Percentiles rank a stretch among this genome's conserved stretches.
Conservation (phyloP, 2,888 invertebrate genomes). For the Meiosimyza platycephala region DNA sequence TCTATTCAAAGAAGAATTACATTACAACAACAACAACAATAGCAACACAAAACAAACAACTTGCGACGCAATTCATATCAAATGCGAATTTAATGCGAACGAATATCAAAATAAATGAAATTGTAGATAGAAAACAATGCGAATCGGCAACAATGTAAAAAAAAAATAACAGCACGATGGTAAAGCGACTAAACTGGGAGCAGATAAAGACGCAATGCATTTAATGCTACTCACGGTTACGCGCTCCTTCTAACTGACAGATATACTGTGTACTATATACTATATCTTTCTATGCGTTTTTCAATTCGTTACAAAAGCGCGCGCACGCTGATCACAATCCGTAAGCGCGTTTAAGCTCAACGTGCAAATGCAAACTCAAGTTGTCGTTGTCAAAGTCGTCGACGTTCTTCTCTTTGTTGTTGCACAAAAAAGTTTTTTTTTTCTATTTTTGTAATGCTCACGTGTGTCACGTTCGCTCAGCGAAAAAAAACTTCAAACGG, state of each 20-base stretch:
- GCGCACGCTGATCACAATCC: slow-evolving; percentile 7
- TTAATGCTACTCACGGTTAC: too few species aligned
- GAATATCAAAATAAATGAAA: slow-evolving; percentile 18
- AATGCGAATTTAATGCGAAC: slow-evolving; percentile 35
- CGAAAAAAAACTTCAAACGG: too few species aligned
- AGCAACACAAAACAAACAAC: neutral
- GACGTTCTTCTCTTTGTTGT: neutral
- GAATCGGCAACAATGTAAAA: neutral
- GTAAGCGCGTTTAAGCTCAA: slow-evolving; percentile 10
- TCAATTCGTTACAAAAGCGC: neutral
- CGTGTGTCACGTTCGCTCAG: slow-evolving; percentile 30
- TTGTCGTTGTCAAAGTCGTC: neutral
- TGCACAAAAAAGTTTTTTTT: neutral
- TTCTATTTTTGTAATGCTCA: slow-evolving; percentile 5
- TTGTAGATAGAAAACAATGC: neutral
- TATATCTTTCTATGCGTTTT: too few species aligned
- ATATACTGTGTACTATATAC: too few species aligned
- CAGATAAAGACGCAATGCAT: too few species aligned
- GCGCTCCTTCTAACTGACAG: too few species aligned
- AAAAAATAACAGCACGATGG: neutral
- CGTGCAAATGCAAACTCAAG: slow-evolving; percentile 13
- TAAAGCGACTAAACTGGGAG: too few species aligned
- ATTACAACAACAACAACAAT: slow-evolving; percentile 27
- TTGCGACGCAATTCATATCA: slow-evolving; percentile 31
- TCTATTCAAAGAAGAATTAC: neutral